A percentile compares a stretch with the other conserved stretches of the same genome.
phyloP scores from a whole-genome alignment of 2,113 vertebrate genomes.

The Microtus richardsoni region DNA sequence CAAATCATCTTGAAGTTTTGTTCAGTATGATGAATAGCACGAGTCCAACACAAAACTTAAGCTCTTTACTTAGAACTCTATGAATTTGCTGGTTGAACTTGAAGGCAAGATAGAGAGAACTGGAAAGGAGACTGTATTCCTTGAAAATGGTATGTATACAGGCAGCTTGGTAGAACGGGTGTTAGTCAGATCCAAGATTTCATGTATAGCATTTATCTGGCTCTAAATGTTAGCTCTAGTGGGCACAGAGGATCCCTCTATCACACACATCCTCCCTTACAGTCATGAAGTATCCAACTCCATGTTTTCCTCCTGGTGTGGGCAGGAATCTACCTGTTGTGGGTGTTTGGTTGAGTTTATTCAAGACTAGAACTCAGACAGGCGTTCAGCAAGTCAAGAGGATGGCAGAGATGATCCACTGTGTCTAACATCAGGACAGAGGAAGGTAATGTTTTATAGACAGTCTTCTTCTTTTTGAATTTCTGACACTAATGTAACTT shows the following conservation, averaged over 20 bases:
- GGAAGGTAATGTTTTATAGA: neutral
- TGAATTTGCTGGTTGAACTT: neutral
- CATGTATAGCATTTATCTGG: neutral
- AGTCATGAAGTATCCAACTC: neutral
- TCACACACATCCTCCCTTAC: neutral
- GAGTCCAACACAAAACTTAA: neutral
- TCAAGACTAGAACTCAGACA: neutral
- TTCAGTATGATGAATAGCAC: neutral
- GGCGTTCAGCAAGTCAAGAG: neutral
- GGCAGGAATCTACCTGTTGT: slow-evolving; percentile 6
- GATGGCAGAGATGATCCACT: neutral
- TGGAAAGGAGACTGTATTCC: neutral
- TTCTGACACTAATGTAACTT: slow-evolving; percentile 56
- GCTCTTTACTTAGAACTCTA: neutral
- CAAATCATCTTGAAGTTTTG: slow-evolving; percentile 50
- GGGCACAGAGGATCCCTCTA: neutral
- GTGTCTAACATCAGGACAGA: slow-evolving; percentile 13
- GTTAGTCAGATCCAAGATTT: neutral
- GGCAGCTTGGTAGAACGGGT: neutral
- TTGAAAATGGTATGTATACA: neutral
- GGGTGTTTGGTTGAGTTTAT: neutral
- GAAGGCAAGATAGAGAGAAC: neutral
- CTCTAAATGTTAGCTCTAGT: slow-evolving; percentile 7
- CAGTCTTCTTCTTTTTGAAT: slow-evolving; percentile 51
- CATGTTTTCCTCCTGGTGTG: neutral